A percentile compares a stretch with the other conserved stretches of the same genome.
These are phyloP conservation scores for Catharus ustulatus DNA, from an alignment of 2,797 vertebrate species.

Conservation along the genomic window DNA sequence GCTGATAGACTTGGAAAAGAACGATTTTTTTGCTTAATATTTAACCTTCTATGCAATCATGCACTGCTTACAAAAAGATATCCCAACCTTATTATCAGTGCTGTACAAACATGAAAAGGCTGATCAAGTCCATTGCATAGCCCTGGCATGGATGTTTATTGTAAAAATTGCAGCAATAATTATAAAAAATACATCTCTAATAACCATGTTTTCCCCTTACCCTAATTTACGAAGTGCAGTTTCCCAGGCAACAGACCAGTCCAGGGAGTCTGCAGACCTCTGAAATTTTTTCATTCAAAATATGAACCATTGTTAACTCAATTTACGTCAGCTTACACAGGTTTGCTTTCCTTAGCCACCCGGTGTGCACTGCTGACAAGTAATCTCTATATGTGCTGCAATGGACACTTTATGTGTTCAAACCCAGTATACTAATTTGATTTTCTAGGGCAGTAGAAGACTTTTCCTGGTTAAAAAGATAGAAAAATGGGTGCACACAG, in stretches of 20 bases:
- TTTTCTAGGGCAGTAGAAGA: not conserved
- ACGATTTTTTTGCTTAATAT: not conserved
- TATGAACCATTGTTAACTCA: not conserved
- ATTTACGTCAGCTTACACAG: not conserved
- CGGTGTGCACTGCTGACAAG: not conserved
- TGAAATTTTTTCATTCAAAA: not conserved
- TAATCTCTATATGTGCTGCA: not conserved
- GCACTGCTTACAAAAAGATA: not conserved
- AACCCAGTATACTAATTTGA: not conserved
- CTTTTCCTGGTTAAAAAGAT: not conserved
- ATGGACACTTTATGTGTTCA: not conserved
- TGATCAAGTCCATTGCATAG: not conserved
- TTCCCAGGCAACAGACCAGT: slow-evolving; percentile 49
- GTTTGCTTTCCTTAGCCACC: not conserved
- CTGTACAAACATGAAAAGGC: not conserved
- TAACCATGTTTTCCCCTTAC: not conserved
- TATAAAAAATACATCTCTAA: not conserved
- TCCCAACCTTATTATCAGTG: not conserved
- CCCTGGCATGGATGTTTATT: not conserved
- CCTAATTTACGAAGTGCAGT: not conserved
- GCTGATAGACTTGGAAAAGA: not conserved
- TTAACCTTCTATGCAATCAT: not conserved
- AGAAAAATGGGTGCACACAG: not conserved
- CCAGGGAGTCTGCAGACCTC: not conserved
- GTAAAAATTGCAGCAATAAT: not conserved